Conservation (phyloP, 1,140 invertebrate genomes). For the Augochlora pura region DNA sequence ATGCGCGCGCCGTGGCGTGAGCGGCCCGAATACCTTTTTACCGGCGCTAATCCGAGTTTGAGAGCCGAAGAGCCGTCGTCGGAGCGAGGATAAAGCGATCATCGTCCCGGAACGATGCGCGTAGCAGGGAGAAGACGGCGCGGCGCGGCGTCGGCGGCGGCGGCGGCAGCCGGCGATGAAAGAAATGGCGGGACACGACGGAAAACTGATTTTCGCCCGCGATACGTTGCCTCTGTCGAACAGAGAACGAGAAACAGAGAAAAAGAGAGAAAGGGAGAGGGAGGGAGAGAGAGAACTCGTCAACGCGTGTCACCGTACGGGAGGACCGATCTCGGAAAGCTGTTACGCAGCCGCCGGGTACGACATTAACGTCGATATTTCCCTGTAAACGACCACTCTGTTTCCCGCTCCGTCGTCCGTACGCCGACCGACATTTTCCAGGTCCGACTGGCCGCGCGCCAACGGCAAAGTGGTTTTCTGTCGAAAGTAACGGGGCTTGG, state of each 20-base stretch:
- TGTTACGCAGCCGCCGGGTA: conserved; percentile 50
- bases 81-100: conserved; percentile 62
- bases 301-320: conserved; percentile 36
- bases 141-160: conserved; percentile 1
- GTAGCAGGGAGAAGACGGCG: not conserved
- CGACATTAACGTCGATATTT: conserved; percentile 56
- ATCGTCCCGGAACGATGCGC: conserved; percentile 64
- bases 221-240: conserved; percentile 52
- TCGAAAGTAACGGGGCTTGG: conserved; percentile 38
- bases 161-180: conserved; percentile 26
- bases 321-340: conserved; percentile 39
- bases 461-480: conserved; percentile 42
- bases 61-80: conserved; percentile 62
- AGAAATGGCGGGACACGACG: conserved; percentile 34
- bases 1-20: conserved; percentile 68
- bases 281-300: conserved; percentile 26
- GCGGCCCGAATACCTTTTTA: conserved; percentile 71
- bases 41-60: conserved; percentile 71
- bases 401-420: conserved; percentile 5
- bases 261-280: conserved; percentile 9
- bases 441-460: conserved; percentile 36
- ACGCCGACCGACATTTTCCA: conserved; percentile 27
- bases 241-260: conserved; percentile 1
- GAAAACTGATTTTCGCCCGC: conserved; percentile 68
- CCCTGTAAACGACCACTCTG: conserved; percentile 45